Evolutionary conservation across 2,797 vertebrate species (phyloP), one percentile per base, ranked within the genome.

Genomic region (Takifugu rubripes): DNA sequence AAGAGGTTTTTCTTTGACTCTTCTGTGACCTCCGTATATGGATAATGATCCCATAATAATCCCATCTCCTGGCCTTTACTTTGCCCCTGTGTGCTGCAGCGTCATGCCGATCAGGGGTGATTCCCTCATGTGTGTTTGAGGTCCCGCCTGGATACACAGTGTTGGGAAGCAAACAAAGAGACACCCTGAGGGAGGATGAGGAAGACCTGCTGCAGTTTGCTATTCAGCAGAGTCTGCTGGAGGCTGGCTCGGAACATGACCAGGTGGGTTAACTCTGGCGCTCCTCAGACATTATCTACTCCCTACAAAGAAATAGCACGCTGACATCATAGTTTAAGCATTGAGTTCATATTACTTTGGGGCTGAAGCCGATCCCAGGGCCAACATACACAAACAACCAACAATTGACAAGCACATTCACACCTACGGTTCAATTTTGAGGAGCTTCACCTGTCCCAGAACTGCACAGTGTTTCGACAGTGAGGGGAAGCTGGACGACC

Each of bases 211-310:
- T 99, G 56, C 96, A 98, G 89, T 98, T 96, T 0, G 96, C 97
- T 78, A 99, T 99, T 70, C 96, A 99, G 84, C 97, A 99, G 90
- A 99, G 97, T 79, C 92, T 99, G 82, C 90, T 99, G 49, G 96
- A 99, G 68, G 94, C 95, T 0, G 96, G 96, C 67, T 96, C 94
- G 0, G 96, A 99, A 74, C 96, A 93, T 0, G 96, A 99, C 72
- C 96, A 99, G 96, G 96, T 98, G 61, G 25, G 29, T 6, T 29
- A 7, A 29, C 27, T 6, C 5, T 6, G 3, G 8, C 27, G 1
- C 27, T 29, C 27, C 27, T 29, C 27, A 29, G 27, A 29, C 27
- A 5, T 29, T 29, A 6, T 29, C 8, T 29, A 1, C 27, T 29
- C 27, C 5, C 27, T 29, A 29, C 26, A 27, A 27, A 27, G 26